Conservation (phyloP, 2,113 vertebrate species). For the Calidris pugnax region DNA sequence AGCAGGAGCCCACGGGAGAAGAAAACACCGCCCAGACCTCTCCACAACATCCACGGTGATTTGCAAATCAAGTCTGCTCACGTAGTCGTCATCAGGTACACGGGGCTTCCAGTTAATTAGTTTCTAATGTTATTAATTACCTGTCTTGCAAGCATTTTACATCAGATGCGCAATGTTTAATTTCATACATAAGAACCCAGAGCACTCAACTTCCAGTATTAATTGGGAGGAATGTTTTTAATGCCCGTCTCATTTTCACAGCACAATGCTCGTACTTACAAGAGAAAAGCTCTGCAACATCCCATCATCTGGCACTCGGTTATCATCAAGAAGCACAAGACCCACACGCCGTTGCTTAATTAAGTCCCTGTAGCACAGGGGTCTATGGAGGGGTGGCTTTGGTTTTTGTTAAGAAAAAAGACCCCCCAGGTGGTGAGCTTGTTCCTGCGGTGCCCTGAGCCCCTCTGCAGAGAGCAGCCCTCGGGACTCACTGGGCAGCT, state of each 20-base stretch:
- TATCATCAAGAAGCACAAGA: slow-evolving; percentile 48
- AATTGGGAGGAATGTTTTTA: neutral
- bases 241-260: slow-evolving; percentile 20
- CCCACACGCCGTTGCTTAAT: slow-evolving; percentile 50
- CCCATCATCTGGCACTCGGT: neutral
- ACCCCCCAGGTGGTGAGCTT: neutral
- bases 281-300: neutral
- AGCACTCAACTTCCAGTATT: neutral
- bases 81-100: neutral
- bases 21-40: neutral
- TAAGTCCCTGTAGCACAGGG: slow-evolving; percentile 39
- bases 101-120: slow-evolving; percentile 40
- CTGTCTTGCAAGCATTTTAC: slow-evolving; percentile 46
- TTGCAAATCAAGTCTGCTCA: slow-evolving; percentile 8
- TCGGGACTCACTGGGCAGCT: neutral
- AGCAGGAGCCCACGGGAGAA: neutral
- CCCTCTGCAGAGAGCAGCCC: neutral
- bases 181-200: slow-evolving; percentile 38
- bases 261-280: neutral
- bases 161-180: neutral
- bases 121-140: slow-evolving; percentile 58
- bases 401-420: neutral
- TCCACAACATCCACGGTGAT: neutral
- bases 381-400: neutral
- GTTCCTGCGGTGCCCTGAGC: neutral